Conservation (phyloP, 2,797 vertebrate genomes). For the Smutsia temminckii region DNA sequence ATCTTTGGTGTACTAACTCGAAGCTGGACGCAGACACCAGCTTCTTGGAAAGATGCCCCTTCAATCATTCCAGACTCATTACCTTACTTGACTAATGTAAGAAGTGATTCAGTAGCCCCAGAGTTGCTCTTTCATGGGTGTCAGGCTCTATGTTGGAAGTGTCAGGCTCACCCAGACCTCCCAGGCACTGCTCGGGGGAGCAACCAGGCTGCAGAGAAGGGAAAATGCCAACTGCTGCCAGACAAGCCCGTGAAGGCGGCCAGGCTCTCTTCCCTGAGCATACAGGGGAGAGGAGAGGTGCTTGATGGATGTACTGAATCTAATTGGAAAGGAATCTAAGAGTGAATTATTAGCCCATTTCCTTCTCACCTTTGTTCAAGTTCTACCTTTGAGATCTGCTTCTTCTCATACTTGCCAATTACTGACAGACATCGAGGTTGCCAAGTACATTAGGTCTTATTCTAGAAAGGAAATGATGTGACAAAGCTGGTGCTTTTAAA, state of each 20-base stretch:
- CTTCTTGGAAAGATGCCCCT: background rate
- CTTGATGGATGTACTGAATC: background rate
- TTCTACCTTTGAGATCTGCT: background rate
- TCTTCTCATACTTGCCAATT: background rate
- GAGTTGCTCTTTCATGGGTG: background rate
- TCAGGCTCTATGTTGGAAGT: background rate
- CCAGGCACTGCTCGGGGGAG: background rate
- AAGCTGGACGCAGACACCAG: background rate
- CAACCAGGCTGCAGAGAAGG: background rate
- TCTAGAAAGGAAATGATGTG: slow-evolving; percentile 19
- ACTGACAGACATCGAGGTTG: background rate
- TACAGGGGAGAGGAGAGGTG: background rate
- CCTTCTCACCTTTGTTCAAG: background rate
- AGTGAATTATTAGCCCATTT: background rate
- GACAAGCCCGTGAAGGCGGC: background rate
- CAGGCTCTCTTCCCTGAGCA: background rate
- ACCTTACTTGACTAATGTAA: background rate
- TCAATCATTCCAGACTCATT: background rate
- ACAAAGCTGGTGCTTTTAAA: slow-evolving; percentile 22
- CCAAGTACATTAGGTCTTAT: background rate
- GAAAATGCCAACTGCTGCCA: background rate
- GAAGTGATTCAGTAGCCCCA: background rate
- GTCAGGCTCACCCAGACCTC: background rate
- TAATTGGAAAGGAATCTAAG: background rate
- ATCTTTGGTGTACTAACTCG: background rate